A percentile compares a stretch with the other conserved stretches of the same genome.
Evolutionary conservation across 1,140 invertebrate genomes (phyloP).

Genomic region (Rhynchophorus ferrugineus): DNA sequence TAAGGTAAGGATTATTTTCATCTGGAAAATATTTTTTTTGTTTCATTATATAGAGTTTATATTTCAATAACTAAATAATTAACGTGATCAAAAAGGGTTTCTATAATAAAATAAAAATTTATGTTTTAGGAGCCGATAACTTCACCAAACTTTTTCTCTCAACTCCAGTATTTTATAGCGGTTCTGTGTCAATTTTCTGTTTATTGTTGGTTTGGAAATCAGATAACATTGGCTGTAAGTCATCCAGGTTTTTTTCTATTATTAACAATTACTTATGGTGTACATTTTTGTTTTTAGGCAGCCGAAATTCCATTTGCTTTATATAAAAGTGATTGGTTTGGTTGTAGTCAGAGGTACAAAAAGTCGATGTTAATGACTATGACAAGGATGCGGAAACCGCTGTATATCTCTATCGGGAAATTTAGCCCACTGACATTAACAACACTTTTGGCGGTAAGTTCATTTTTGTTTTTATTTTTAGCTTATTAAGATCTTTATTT

Average conservation of each 20-base stretch:
- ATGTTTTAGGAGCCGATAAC: conserved; percentile 24
- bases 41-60: conserved; percentile 7
- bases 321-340: conserved; percentile 32
- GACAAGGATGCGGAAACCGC: conserved; percentile 28
- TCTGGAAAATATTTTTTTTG: conserved; percentile 3
- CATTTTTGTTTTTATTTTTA: neutral
- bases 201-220: conserved; percentile 34
- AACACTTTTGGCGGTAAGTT: conserved; percentile 32
- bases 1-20: conserved; percentile 19
- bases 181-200: conserved; percentile 29
- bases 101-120: too few relatives aligned
- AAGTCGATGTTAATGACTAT: conserved; percentile 33
- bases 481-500: too few relatives aligned
- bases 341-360: conserved; percentile 27
- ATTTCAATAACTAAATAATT: too few relatives aligned
- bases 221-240: conserved; percentile 32
- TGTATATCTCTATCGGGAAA: conserved; percentile 35
- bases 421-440: conserved; percentile 32
- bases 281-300: conserved; percentile 29
- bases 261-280: conserved; percentile 1
- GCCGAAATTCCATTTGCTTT: conserved; percentile 20
- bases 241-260: neutral
- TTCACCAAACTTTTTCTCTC: conserved; percentile 24
- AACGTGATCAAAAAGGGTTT: too few relatives aligned
- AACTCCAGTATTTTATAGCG: conserved; percentile 27